A percentile compares a stretch with the other conserved stretches of the same genome.
phyloP scores from a whole-genome alignment of 1,140 invertebrate species.

The Thaumetopoea pityocampa region DNA sequence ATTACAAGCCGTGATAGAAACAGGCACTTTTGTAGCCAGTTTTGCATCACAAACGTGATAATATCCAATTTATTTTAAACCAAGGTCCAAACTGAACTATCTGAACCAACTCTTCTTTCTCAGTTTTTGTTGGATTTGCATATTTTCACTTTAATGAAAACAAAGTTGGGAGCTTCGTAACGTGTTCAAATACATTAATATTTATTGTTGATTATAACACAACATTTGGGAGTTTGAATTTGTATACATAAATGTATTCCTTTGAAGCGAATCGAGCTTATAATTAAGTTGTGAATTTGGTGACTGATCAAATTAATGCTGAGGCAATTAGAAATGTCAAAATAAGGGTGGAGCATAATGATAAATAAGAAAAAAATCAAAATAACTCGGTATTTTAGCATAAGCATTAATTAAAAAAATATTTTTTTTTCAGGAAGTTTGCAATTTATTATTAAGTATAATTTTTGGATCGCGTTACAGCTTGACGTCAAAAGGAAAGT shows the following conservation, averaged over 20 bases:
- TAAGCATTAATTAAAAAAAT: too few species aligned
- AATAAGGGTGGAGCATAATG: too few species aligned
- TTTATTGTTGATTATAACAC: constrained; percentile 54
- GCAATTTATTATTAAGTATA: too few species aligned
- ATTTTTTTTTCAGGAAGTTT: too few species aligned
- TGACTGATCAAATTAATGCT: constrained; percentile 1
- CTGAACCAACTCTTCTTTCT: constrained; percentile 29
- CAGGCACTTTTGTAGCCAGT: constrained; percentile 24
- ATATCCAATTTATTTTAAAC: constrained; percentile 37
- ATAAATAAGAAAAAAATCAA: too few species aligned
- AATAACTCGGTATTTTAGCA: too few species aligned
- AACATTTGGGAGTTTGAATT: constrained; percentile 31
- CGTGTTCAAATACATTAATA: constrained; percentile 46
- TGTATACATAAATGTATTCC: constrained; percentile 25
- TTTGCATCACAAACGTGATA: constrained; percentile 60
- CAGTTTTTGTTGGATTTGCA: constrained; percentile 49
- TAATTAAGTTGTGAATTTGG: constrained; percentile 27
- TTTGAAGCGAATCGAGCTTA: constrained; percentile 16
- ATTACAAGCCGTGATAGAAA: constrained; percentile 6
- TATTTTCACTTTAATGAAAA: constrained; percentile 49
- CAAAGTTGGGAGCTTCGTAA: constrained; percentile 21
- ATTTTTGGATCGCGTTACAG: too few species aligned
- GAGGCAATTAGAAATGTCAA: constrained; percentile 5
- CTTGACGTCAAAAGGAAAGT: too few species aligned
- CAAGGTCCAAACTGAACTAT: constrained; percentile 37